A percentile compares a stretch with the other conserved stretches of the same genome.
Conservation (phyloP, 2,797 vertebrate genomes). For the Rhinoraja longicauda region DNA sequence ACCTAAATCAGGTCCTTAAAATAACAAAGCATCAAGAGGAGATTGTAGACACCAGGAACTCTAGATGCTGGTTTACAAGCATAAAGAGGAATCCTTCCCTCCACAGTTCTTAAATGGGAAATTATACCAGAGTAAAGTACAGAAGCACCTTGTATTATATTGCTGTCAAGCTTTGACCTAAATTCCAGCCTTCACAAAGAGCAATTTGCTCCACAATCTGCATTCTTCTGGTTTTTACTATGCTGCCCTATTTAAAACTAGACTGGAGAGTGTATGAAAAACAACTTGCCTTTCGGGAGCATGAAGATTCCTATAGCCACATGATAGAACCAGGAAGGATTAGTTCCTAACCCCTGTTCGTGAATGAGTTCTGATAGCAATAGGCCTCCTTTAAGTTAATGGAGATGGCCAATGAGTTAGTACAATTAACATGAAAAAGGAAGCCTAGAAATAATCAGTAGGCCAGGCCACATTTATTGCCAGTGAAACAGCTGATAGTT, state of each 20-base stretch:
- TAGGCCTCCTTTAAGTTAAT: not conserved
- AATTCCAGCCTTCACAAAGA: not conserved
- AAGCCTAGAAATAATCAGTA: not conserved
- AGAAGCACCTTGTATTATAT: not conserved
- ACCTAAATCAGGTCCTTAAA: not conserved
- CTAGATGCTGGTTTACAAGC: no score
- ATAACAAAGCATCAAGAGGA: not conserved
- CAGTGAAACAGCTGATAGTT: not conserved
- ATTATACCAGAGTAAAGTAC: not conserved
- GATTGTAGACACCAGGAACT: no score
- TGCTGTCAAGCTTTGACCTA: not conserved
- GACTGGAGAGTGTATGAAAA: not conserved
- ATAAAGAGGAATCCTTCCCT: not conserved
- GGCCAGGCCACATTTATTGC: not conserved
- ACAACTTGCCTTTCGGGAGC: not conserved
- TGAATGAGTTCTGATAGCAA: not conserved
- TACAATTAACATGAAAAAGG: not conserved
- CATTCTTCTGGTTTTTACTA: not conserved
- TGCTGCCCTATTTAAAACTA: not conserved
- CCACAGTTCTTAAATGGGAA: not conserved
- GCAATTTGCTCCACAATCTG: not conserved
- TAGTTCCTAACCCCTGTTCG: not conserved
- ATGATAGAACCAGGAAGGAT: not conserved
- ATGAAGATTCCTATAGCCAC: not conserved
- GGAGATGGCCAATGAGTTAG: not conserved